Evolutionary conservation across 2,113 vertebrate species (phyloP).

Genomic region (Asarcornis scutulata): DNA sequence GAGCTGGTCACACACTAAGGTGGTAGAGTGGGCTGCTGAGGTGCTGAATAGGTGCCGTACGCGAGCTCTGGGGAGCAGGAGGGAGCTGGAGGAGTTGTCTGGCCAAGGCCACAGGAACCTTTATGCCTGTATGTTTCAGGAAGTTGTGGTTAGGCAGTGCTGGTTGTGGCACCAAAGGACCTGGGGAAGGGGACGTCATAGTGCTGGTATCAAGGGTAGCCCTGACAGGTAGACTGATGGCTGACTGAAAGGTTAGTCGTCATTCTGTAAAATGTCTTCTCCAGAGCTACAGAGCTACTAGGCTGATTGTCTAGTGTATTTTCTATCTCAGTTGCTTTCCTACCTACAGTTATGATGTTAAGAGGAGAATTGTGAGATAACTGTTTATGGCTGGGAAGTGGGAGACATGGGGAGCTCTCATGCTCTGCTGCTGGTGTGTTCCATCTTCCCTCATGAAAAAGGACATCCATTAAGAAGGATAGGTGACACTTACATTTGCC

Average conservation of each 20-base stretch:
- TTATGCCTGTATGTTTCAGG: neutral
- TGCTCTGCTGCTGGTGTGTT: neutral
- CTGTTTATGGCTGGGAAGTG: fast-evolving
- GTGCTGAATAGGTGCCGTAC: neutral
- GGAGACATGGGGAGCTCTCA: neutral
- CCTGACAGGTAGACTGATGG: neutral
- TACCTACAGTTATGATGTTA: neutral
- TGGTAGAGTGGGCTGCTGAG: neutral
- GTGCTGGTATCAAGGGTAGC: neutral
- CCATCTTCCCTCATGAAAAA: neutral
- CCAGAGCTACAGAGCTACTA: neutral
- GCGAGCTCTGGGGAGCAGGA: neutral
- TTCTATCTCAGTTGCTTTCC: neutral
- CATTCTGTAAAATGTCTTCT: neutral
- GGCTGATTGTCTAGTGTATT: neutral
- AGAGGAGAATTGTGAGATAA: neutral
- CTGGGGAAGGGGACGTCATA: neutral
- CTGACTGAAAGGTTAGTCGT: neutral
- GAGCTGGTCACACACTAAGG: fast-evolving
- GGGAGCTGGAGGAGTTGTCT: neutral
- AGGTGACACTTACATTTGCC: neutral
- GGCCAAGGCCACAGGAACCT: neutral
- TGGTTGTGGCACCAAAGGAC: neutral
- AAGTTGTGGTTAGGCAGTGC: neutral
- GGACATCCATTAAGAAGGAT: neutral